A percentile compares a stretch with the other conserved stretches of the same genome.
Evolutionary conservation across 1,140 invertebrate species (phyloP).

Genomic region (Epicauta chinensis): DNA sequence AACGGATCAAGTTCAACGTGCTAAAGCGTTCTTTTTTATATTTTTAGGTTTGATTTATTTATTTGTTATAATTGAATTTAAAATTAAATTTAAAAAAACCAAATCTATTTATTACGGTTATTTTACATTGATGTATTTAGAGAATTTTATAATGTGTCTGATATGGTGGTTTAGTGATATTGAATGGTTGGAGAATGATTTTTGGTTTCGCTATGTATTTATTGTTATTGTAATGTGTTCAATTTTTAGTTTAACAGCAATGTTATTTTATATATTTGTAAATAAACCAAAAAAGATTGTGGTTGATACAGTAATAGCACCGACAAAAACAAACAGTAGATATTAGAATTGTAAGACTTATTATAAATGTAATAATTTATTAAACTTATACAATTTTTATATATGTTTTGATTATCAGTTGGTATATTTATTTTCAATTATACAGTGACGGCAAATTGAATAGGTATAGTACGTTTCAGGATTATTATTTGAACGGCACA

Average conservation of each 20-base stretch:
- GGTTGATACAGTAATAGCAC: conserved; percentile 3
- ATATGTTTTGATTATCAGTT: too few relatives aligned
- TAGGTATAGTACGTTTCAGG: too few relatives aligned
- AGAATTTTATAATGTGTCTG: conserved; percentile 58
- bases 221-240: conserved; percentile 44
- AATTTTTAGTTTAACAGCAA: conserved; percentile 32
- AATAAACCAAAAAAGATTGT: conserved; percentile 32
- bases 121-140: conserved; percentile 54
- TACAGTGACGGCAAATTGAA: too few relatives aligned
- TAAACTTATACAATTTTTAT: too few relatives aligned
- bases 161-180: conserved; percentile 54
- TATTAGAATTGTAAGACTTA: too few relatives aligned
- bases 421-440: too few relatives aligned
- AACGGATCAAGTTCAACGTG: conserved; percentile 28
- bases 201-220: conserved; percentile 53
- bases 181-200: conserved; percentile 50
- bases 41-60: conserved; percentile 64
- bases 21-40: conserved; percentile 49
- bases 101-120: conserved; percentile 59
- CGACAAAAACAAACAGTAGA: not conserved
- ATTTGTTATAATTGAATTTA: conserved; percentile 67
- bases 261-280: conserved; percentile 34
- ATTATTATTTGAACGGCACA: too few relatives aligned
- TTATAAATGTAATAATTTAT: too few relatives aligned
- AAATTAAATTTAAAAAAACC: conserved; percentile 63